Conservation (phyloP, 2,888 invertebrate genomes). For the Argynnis bischoffii region DNA sequence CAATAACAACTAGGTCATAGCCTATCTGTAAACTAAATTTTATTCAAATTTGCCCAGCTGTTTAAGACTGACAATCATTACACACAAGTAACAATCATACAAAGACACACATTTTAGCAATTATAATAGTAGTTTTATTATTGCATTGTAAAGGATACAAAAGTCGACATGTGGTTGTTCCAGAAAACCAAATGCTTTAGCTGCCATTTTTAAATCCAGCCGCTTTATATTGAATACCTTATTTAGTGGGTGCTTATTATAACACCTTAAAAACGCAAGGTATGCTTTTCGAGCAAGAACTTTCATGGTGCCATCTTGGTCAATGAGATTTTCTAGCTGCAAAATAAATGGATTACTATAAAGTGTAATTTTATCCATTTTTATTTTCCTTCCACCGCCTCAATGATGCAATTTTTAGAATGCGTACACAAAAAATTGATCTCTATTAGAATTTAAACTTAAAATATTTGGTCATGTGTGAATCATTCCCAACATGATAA, state of each 20-base stretch:
- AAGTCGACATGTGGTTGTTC: constrained; percentile 97
- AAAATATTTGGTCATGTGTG: background rate
- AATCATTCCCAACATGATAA: no score
- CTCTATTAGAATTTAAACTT: background rate
- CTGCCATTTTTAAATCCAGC: constrained; percentile 93
- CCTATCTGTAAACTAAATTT: no score
- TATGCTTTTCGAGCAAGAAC: constrained; percentile 96
- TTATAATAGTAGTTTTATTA: no score
- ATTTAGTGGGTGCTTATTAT: constrained; percentile 96
- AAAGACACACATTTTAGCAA: background rate
- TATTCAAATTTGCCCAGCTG: no score
- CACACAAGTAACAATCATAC: no score
- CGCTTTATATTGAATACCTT: constrained; percentile 94
- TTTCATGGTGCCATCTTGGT: constrained; percentile 95
- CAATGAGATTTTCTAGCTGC: constrained; percentile 94
- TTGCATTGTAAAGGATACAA: constrained; percentile 82
- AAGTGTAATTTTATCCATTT: no score
- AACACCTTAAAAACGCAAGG: constrained; percentile 96
- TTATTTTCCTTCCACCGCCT: no score
- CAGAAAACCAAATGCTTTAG: constrained; percentile 95
- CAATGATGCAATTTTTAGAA: no score
- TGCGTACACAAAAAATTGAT: no score
- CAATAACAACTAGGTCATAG: no score
- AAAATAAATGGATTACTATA: constrained; percentile 49
- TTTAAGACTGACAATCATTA: no score